A percentile compares a stretch with the other conserved stretches of the same genome.
These are phyloP conservation scores for Paguma larvata DNA, from an alignment of 2,797 vertebrate genomes.

Conservation along the genomic window DNA sequence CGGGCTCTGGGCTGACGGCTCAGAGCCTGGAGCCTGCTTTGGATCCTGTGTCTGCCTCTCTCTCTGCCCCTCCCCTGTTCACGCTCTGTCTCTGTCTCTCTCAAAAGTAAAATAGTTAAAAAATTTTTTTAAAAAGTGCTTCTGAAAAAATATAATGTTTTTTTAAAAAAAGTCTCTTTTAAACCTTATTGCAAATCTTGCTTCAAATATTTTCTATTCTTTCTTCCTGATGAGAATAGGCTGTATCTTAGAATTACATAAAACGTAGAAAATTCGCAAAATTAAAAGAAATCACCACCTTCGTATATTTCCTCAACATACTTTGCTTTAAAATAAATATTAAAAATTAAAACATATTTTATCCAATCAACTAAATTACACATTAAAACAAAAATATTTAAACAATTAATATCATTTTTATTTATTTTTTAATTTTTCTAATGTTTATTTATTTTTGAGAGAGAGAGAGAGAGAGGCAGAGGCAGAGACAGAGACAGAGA, in stretches of 20 bases:
- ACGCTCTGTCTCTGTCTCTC: no score
- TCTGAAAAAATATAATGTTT: conserved; percentile 17
- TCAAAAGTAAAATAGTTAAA: no score
- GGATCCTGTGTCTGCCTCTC: no score
- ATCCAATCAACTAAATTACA: not conserved
- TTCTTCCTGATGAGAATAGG: not conserved
- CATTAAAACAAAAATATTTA: not conserved
- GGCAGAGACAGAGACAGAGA: not conserved
- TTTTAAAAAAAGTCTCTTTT: not conserved
- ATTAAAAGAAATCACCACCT: not conserved
- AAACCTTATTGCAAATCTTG: not conserved
- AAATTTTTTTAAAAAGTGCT: not conserved
- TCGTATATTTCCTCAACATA: not conserved
- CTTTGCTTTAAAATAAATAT: not conserved
- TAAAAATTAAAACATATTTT: not conserved
- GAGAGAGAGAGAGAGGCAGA: not conserved
- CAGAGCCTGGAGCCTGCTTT: no score
- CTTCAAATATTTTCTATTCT: conserved; percentile 15
- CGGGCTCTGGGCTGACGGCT: no score
- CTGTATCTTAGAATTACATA: not conserved
- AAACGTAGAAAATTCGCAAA: conserved; percentile 11
- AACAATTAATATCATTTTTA: not conserved
- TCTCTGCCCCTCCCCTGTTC: no score
- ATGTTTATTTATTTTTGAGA: not conserved
- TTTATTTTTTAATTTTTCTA: not conserved